Conservation (phyloP, 1,140 invertebrate genomes). For the Vanessa tameamea region DNA sequence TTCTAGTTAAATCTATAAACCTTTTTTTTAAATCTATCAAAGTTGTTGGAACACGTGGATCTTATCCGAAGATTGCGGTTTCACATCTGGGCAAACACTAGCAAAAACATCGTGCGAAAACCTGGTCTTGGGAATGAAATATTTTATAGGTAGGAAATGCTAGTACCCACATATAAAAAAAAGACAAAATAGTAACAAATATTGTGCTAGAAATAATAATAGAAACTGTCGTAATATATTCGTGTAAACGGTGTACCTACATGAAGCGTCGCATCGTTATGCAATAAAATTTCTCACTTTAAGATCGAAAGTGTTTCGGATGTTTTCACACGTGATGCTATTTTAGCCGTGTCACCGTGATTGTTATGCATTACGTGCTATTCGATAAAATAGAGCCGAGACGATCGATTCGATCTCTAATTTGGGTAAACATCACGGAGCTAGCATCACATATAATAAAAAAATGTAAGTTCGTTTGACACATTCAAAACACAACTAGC, state of each 20-base stretch:
- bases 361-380: neutral
- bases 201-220: neutral
- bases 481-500: too few relatives aligned
- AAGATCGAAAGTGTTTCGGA: slow-evolving; percentile 49
- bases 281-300: slow-evolving; percentile 37
- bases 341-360: slow-evolving; percentile 14
- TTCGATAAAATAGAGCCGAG: neutral
- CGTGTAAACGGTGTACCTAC: slow-evolving; percentile 22
- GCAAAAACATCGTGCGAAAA: too few relatives aligned
- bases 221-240: neutral
- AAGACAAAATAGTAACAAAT: too few relatives aligned
- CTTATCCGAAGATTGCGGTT: neutral
- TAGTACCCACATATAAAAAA: neutral
- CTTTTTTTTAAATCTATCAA: too few relatives aligned
- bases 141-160: neutral
- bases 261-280: slow-evolving; percentile 11
- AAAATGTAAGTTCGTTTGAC: too few relatives aligned
- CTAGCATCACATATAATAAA: too few relatives aligned
- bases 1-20: too few relatives aligned
- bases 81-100: neutral
- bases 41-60: too few relatives aligned
- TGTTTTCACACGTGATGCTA: slow-evolving; percentile 38
- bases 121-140: neutral
- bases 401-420: too few relatives aligned
- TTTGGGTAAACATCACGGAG: too few relatives aligned